Evolutionary conservation across 2,888 invertebrate species (phyloP).

Genomic region (Caenorhabditis sp.): DNA sequence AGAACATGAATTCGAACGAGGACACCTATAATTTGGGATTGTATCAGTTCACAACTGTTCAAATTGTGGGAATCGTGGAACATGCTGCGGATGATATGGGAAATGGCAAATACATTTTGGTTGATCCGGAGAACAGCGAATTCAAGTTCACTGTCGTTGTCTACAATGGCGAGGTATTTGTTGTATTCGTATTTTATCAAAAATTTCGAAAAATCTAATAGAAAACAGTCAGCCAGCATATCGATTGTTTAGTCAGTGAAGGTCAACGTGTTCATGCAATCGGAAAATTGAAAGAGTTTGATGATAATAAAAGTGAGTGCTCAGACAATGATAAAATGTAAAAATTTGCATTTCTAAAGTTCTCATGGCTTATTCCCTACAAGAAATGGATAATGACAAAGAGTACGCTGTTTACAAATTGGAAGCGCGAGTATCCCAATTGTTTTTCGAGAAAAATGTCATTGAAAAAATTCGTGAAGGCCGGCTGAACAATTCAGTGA

Average conservation of each 20-base stretch:
- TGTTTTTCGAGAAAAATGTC: conserved; percentile 3
- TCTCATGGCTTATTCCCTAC: not conserved
- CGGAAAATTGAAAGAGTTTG: not conserved
- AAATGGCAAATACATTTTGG: not conserved
- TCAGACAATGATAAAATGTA: no score
- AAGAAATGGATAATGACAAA: not conserved
- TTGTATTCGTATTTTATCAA: no score
- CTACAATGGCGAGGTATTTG: not conserved
- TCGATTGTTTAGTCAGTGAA: not conserved
- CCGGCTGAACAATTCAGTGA: not conserved
- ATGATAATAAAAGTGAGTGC: not conserved
- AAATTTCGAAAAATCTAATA: no score
- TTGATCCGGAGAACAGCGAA: not conserved
- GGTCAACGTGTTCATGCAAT: not conserved
- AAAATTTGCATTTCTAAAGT: not conserved
- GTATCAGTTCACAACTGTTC: not conserved
- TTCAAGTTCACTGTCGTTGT: not conserved
- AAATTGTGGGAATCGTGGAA: not conserved
- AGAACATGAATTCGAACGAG: not conserved
- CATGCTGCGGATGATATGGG: not conserved
- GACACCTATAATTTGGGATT: not conserved
- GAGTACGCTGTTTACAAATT: not conserved
- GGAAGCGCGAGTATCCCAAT: not conserved
- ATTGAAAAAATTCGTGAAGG: not conserved
- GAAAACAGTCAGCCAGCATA: not conserved